Evolutionary conservation across 2,113 vertebrate species (phyloP), one percentile per base, ranked within the genome.

Genomic region (Petrocephalus zakoni): DNA sequence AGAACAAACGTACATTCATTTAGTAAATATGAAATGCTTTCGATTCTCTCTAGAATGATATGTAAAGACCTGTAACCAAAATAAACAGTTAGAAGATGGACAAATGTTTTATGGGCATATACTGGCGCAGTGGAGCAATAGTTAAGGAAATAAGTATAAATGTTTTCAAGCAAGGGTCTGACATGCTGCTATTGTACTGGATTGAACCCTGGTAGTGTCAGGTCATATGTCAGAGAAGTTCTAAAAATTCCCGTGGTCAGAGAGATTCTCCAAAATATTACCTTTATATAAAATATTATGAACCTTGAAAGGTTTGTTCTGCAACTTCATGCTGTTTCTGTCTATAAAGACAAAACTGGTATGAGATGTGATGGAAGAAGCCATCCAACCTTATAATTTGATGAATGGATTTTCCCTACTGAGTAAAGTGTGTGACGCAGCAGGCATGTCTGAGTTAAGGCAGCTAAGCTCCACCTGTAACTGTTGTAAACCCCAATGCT

Each of bases 371-470:
- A 53, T 47, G 78, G 42, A 21, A 53, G 87, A 21, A 34, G 72
- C 68, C 29, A 47, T 89, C 46, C 47, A 22, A 22, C 46, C 56
- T 84, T 64, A 25, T 29, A 22, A 68, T 52, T 85, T 89, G 88
- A 89, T 85, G 88, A 84, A 89, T 89, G 58, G 55, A 89, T 89
- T 89, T 86, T 85, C 83, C 88, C 68, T 46, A 58, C 6, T 72
- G 82, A 86, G 58, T 21, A 34, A 85, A 88, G 61, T 42, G 53
- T 88, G 82, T 88, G 88, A 82, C 56, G 8, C 21, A 51, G 53
- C 0, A 17, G 82, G 13, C 47, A 61, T 10, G 83, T 47, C 5
- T 89, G 88, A 68, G 25, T 86, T 47, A 75, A 49, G 83, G 58
- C 58, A 51, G 15, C 49, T 10, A 56, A 72, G 42, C 42, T 68